A percentile compares a stretch with the other conserved stretches of the same genome.
Conservation (phyloP, 2,888 invertebrate species). For the Drosophila tripunctata region DNA sequence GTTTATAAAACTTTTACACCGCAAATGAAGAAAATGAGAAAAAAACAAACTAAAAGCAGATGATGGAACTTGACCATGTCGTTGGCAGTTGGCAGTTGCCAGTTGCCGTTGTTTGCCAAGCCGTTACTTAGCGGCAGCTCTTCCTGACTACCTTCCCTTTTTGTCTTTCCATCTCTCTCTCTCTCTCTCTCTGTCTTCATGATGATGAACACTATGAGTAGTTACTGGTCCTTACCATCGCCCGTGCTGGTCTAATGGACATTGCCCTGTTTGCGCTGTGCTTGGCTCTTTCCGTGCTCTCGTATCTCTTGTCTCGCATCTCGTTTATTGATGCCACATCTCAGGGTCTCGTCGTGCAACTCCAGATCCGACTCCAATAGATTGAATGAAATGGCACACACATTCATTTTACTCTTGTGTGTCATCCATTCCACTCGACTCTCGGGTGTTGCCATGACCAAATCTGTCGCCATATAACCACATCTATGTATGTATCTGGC, state of each 20-base stretch:
- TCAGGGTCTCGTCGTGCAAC: conserved; percentile 26
- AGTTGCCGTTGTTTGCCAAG: conserved; percentile 71
- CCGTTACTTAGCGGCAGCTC: conserved; percentile 63
- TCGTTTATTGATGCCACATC: conserved; percentile 71
- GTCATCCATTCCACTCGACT: conserved; percentile 19
- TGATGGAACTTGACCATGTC: conserved; percentile 76
- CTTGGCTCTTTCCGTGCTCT: conserved; percentile 54
- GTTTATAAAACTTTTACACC: conserved; percentile 71
- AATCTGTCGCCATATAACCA: conserved; percentile 15
- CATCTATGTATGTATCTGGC: conserved; percentile 13
- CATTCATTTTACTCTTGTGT: conserved; percentile 49
- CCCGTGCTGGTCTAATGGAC: conserved; percentile 58
- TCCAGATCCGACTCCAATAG: conserved; percentile 23
- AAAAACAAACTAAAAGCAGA: conserved; percentile 33
- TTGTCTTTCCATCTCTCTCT: neutral
- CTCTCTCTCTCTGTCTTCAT: conserved; percentile 8
- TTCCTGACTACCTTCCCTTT: neutral
- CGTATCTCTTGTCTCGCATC: no score
- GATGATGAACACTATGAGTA: conserved; percentile 20
- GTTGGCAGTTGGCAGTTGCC: conserved; percentile 37
- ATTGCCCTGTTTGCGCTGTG: conserved; percentile 47
- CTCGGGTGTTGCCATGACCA: conserved; percentile 39
- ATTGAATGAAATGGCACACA: conserved; percentile 60
- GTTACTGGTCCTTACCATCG: conserved; percentile 53
- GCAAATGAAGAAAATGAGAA: conserved; percentile 46